Percentiles rank a stretch among this genome's conserved stretches.
Evolutionary conservation across 53 echinoderm and acorn worm genomes (phyloP).

Genomic region (Paracentrotus lividus): DNA sequence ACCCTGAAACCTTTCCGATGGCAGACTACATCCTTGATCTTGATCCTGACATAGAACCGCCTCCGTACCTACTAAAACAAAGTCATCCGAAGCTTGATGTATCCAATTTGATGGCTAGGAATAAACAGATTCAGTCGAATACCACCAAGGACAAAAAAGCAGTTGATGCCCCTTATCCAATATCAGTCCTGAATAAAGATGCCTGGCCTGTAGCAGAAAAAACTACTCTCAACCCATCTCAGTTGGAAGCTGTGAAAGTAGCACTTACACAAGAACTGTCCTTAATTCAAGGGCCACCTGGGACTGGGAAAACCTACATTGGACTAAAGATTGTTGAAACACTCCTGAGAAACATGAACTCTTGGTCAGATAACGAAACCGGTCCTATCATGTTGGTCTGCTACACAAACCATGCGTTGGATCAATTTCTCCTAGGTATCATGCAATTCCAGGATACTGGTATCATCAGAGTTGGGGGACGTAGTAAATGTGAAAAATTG

Average conservation of each 20-base stretch:
- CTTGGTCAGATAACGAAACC: constrained; percentile 73
- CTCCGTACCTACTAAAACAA: constrained; percentile 73
- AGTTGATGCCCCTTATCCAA: neutral
- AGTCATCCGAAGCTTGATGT: constrained; percentile 59
- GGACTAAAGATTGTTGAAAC: constrained; percentile 91
- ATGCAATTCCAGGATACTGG: constrained; percentile 74
- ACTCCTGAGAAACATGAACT: constrained; percentile 79
- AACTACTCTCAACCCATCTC: constrained; percentile 81
- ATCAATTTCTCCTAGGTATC: constrained; percentile 95
- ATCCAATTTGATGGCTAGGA: constrained; percentile 51
- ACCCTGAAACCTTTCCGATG: constrained; percentile 75
- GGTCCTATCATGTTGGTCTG: constrained; percentile 89
- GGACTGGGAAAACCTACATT: constrained; percentile 96
- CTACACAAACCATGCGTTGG: constrained; percentile 94
- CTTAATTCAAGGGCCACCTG: constrained; percentile 95
- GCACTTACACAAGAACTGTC: constrained; percentile 92
- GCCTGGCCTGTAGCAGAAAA: constrained; percentile 75
- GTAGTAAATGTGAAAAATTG: constrained; percentile 85
- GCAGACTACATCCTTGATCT: constrained; percentile 79
- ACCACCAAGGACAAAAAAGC: neutral
- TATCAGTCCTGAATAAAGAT: constrained; percentile 25
- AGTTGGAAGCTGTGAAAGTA: constrained; percentile 82
- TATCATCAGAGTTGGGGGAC: constrained; percentile 89
- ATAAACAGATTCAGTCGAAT: neutral
- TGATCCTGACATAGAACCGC: constrained; percentile 69